Conservation (phyloP, 2,113 vertebrate species). For the Megaceryle maxima region DNA sequence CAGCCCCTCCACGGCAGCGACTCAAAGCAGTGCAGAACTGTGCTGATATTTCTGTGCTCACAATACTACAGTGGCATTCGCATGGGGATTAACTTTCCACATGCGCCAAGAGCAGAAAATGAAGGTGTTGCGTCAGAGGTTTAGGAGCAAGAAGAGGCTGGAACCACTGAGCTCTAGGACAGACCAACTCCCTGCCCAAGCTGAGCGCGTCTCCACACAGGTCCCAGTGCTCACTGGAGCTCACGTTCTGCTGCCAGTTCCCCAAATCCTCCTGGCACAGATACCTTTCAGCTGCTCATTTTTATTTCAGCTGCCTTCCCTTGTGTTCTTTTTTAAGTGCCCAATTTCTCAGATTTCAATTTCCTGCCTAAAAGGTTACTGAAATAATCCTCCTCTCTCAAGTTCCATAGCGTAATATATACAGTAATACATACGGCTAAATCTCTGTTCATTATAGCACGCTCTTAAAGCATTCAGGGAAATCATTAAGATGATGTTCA, state of each 20-base stretch:
- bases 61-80: neutral
- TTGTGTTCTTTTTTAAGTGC: neutral
- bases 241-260: neutral
- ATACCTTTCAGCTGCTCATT: neutral
- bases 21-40: neutral
- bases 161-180: neutral
- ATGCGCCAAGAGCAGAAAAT: neutral
- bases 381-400: conserved; percentile 10
- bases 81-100: neutral
- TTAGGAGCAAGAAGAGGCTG: neutral
- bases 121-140: neutral
- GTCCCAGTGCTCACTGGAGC: neutral
- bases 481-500: conserved; percentile 55
- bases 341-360: conserved; percentile 32
- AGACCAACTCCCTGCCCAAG: neutral
- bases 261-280: neutral
- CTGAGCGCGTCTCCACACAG: neutral
- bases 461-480: conserved; percentile 49
- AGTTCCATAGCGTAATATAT: neutral
- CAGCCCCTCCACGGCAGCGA: neutral
- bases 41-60: conserved; percentile 25
- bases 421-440: neutral
- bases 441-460: conserved; percentile 12
- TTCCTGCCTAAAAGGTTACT: conserved; percentile 20
- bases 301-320: neutral